These are phyloP conservation scores for Hesperia comma DNA, from an alignment of 2,888 invertebrate genomes.

Conservation along the genomic window DNA sequence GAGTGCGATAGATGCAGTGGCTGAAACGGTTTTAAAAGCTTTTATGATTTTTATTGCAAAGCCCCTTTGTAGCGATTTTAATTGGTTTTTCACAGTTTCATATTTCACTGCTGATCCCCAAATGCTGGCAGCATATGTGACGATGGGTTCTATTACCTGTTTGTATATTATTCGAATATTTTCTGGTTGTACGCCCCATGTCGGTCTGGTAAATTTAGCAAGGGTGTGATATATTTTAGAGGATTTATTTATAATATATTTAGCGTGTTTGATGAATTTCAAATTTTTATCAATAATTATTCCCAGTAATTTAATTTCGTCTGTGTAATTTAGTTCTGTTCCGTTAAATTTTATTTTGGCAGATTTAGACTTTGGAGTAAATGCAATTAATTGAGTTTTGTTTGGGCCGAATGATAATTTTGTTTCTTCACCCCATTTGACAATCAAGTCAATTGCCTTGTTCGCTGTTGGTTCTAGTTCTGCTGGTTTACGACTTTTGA, in stretches of 20 bases:
- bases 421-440: background rate
- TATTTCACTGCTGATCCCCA: too few species aligned
- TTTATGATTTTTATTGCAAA: too few species aligned
- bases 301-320: background rate
- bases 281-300: background rate
- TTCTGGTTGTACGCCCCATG: background rate
- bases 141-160: too few species aligned
- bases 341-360: background rate
- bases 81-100: too few species aligned
- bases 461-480: background rate
- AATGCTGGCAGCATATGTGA: too few species aligned
- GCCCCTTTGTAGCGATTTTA: too few species aligned
- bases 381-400: conserved; percentile 3
- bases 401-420: background rate
- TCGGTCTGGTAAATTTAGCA: background rate
- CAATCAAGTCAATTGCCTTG: background rate
- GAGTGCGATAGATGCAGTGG: too few species aligned
- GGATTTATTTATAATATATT: background rate
- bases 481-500: background rate
- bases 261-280: background rate
- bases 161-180: background rate
- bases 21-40: too few species aligned
- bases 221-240: background rate
- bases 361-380: background rate
- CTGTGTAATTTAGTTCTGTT: background rate